Evolutionary conservation across 2,113 vertebrate species (phyloP).

Genomic region (Antigone vipio): DNA sequence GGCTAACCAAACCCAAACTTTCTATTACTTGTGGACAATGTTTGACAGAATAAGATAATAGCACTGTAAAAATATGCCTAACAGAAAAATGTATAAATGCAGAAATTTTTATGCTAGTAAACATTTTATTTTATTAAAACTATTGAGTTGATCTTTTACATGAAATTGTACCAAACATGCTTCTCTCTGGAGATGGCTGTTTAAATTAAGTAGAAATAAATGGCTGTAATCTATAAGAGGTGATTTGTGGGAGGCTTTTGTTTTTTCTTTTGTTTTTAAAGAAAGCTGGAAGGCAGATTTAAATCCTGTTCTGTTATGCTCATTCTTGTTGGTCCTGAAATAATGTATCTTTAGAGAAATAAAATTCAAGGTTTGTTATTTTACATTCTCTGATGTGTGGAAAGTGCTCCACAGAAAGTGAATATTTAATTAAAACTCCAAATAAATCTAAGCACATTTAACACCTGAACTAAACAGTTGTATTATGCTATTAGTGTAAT

Average conservation of each 20-base stretch:
- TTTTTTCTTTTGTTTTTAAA: background rate
- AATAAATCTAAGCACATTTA: background rate
- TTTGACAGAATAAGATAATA: background rate
- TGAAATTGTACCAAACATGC: background rate
- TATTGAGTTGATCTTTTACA: background rate
- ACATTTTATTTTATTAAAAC: background rate
- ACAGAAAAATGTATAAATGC: background rate
- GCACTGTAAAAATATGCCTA: background rate
- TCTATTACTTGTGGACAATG: background rate
- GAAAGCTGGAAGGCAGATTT: background rate
- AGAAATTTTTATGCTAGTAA: background rate
- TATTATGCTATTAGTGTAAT: background rate
- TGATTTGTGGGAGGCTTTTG: background rate
- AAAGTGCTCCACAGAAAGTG: background rate
- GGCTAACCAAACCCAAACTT: background rate
- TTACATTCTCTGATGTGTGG: background rate
- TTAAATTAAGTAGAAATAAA: background rate
- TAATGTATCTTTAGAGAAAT: background rate
- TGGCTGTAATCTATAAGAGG: background rate
- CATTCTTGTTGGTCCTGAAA: background rate
- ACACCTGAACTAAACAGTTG: background rate
- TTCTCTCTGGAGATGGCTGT: background rate
- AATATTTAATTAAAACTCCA: constrained; percentile 31
- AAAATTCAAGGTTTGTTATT: background rate
- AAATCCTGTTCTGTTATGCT: background rate